A percentile compares a stretch with the other conserved stretches of the same genome.
phyloP scores from a whole-genome alignment of 2,113 vertebrate genomes.

The Athene cunicularia region DNA sequence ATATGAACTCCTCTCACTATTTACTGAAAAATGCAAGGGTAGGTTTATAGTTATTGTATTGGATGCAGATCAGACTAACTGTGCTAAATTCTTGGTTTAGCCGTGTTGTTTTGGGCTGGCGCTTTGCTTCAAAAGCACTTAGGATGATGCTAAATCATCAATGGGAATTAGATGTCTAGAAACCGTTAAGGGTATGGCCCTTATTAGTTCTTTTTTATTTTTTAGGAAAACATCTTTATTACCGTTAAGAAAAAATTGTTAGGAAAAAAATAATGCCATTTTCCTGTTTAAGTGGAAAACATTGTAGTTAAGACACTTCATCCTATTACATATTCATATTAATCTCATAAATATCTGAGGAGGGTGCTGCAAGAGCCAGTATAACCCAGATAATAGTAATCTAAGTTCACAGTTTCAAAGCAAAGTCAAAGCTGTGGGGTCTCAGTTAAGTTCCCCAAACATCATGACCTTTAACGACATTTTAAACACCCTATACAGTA shows the following conservation, averaged over 20 bases:
- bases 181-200: accelerated
- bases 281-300: background rate
- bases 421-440: background rate
- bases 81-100: background rate
- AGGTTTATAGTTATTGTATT: background rate
- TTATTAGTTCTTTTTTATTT: background rate
- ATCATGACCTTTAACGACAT: background rate
- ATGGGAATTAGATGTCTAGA: background rate
- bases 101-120: background rate
- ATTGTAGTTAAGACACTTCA: background rate
- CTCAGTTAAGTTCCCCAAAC: background rate
- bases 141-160: background rate
- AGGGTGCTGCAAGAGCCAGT: background rate
- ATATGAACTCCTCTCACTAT: background rate
- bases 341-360: background rate
- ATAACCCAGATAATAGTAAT: background rate
- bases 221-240: background rate
- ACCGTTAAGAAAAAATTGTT: background rate
- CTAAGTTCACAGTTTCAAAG: background rate
- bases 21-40: accelerated
- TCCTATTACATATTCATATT: background rate
- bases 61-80: background rate
- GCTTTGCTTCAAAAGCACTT: background rate
- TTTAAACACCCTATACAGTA: background rate
- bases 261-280: background rate